Conservation (phyloP, 2,797 vertebrate genomes). For the Notoglanidium macrostoma region DNA sequence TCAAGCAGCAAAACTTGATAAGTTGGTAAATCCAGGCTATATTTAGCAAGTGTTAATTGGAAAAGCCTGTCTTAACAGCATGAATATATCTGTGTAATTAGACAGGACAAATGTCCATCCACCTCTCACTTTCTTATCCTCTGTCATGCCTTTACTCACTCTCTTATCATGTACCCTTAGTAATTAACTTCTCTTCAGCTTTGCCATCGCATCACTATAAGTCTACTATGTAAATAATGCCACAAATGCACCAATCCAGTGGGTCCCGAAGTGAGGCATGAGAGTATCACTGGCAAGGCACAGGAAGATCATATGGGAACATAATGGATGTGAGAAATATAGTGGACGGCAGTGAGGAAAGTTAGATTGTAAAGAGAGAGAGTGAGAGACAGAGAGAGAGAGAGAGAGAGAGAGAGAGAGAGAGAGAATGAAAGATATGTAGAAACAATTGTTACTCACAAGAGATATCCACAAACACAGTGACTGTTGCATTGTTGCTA, state of each 20-base stretch:
- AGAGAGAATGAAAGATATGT: background rate
- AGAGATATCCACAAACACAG: background rate
- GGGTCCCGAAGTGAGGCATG: background rate
- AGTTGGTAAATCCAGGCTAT: background rate
- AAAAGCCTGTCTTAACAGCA: background rate
- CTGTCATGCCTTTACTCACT: background rate
- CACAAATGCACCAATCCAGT: background rate
- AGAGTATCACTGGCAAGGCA: background rate
- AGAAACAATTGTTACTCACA: background rate
- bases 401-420: background rate
- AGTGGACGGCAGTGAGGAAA: background rate
- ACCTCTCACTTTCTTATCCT: conserved; percentile 5
- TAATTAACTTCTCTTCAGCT: background rate
- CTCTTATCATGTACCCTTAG: background rate
- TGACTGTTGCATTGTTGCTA: background rate
- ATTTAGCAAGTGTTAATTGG: conserved; percentile 15
- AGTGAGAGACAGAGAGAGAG: background rate
- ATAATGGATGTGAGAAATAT: background rate
- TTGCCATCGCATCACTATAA: background rate
- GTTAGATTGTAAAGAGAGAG: background rate
- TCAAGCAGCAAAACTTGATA: background rate
- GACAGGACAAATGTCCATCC: background rate
- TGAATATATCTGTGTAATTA: conserved; percentile 8
- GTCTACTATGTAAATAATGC: background rate
- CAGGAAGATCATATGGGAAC: background rate